Evolutionary conservation across 2,113 vertebrate species (phyloP).

Genomic region (Thunnus maccoyii): DNA sequence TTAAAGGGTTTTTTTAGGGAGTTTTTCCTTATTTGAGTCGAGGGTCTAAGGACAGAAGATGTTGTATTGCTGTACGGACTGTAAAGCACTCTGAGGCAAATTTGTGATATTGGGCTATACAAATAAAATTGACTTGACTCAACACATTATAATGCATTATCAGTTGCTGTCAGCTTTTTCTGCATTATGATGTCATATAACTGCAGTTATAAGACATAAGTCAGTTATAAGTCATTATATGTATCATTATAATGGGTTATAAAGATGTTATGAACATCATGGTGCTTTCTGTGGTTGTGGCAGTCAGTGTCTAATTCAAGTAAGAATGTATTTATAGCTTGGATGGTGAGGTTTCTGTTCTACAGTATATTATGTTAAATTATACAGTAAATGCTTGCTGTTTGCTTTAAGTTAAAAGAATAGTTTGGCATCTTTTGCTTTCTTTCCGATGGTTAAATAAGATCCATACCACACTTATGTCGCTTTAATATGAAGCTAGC

Average conservation of each 20-base stretch:
- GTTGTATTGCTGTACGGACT: too few species aligned
- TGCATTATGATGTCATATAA: background rate
- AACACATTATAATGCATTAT: background rate
- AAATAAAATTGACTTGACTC: too few species aligned
- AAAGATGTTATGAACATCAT: conserved; percentile 8
- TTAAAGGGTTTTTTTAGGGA: too few species aligned
- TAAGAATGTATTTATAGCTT: background rate
- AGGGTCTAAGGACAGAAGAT: too few species aligned
- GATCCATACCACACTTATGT: too few species aligned
- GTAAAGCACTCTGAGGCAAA: too few species aligned
- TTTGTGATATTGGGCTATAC: too few species aligned
- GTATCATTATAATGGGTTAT: background rate
- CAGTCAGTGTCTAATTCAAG: background rate
- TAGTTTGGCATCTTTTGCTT: background rate
- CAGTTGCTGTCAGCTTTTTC: background rate
- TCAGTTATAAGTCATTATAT: background rate
- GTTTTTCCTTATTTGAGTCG: too few species aligned
- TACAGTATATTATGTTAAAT: too few species aligned
- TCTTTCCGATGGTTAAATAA: too few species aligned
- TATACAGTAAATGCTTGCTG: background rate
- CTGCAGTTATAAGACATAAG: background rate
- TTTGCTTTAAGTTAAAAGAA: background rate
- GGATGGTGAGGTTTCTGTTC: background rate
- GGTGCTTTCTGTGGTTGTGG: conserved; percentile 20
- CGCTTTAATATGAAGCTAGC: too few species aligned